phyloP scores from a whole-genome alignment of 2,797 vertebrate species.

The Artibeus lituratus region DNA sequence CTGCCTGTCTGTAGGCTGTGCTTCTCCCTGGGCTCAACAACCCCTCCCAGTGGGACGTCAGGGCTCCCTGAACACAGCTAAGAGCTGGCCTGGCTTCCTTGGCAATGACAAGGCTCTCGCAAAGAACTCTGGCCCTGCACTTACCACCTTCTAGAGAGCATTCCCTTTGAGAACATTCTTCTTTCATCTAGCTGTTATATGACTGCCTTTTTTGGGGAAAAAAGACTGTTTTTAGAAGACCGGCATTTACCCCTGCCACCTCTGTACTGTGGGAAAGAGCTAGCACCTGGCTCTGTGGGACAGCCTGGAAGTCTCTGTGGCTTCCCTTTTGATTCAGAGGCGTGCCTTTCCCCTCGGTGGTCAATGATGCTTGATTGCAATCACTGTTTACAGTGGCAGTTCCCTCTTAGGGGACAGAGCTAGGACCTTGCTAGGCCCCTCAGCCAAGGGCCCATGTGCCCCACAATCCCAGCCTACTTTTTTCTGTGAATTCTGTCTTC shows the following conservation, averaged over 20 bases:
- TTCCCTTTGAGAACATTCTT: neutral
- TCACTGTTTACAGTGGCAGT: neutral
- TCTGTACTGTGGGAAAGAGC: neutral
- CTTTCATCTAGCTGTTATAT: neutral
- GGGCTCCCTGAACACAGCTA: neutral
- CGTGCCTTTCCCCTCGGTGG: neutral
- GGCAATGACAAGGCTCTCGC: neutral
- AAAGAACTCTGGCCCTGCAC: neutral
- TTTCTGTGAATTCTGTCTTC: conserved; percentile 11
- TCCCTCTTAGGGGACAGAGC: neutral
- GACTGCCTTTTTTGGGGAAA: neutral
- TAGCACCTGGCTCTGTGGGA: neutral
- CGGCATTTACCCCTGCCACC: neutral
- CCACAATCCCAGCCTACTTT: neutral
- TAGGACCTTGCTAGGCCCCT: neutral
- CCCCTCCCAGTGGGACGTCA: neutral
- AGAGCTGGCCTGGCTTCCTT: neutral
- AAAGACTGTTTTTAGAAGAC: neutral
- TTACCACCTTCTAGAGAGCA: neutral
- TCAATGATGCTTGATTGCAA: conserved; percentile 8
- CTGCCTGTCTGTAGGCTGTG: neutral
- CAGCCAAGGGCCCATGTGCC: neutral
- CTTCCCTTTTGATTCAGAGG: neutral
- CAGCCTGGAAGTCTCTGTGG: neutral
- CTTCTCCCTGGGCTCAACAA: neutral